Conservation (phyloP, 2,113 vertebrate genomes). For the Rhagologus leucostigma region DNA sequence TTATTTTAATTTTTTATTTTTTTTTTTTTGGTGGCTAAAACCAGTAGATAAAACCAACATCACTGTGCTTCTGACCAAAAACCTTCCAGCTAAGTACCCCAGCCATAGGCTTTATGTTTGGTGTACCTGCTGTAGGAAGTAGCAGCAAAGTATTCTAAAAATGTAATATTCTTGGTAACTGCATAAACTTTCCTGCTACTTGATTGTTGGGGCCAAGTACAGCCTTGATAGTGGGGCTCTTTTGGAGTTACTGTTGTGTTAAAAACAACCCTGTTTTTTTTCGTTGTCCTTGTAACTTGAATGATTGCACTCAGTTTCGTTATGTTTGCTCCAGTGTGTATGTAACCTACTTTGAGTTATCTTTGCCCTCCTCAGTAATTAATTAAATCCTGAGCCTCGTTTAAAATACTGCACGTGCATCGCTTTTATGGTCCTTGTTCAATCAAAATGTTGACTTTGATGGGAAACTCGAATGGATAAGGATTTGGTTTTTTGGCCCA, state of each 20-base stretch:
- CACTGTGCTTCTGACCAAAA: not conserved
- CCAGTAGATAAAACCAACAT: not conserved
- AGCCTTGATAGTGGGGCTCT: not conserved
- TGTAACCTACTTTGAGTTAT: conserved; percentile 21
- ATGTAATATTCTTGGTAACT: not conserved
- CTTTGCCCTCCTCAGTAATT: conserved; percentile 8
- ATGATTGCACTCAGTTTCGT: not conserved
- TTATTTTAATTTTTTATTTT: not conserved
- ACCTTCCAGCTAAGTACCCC: not conserved
- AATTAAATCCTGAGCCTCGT: not conserved
- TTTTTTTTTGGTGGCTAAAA: not conserved
- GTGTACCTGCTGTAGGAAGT: not conserved
- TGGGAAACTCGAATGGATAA: not conserved
- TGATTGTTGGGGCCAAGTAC: not conserved
- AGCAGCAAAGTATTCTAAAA: not conserved
- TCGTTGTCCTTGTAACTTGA: not conserved
- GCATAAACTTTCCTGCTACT: not conserved
- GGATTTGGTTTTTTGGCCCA: not conserved
- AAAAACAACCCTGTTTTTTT: not conserved
- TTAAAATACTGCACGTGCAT: not conserved
- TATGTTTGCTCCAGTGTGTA: not conserved
- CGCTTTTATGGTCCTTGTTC: not conserved
- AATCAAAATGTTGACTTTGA: not conserved
- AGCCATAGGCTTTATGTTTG: not conserved
- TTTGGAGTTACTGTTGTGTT: not conserved